These are phyloP conservation scores for Ornithorhynchus anatinus DNA, from an alignment of 2,113 vertebrate species.

Conservation along the genomic window DNA sequence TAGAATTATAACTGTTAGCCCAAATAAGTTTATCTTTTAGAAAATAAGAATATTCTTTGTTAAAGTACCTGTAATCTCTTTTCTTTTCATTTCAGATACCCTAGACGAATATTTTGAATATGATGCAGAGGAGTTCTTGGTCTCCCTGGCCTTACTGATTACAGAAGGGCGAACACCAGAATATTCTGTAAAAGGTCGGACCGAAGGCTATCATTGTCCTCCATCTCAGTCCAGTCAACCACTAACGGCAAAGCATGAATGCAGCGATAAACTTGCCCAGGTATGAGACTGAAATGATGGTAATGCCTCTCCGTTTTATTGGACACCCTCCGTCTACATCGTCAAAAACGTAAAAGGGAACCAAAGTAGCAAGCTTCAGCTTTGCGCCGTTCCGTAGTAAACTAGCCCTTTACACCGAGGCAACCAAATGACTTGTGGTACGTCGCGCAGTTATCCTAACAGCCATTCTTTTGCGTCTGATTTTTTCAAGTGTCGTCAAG, in stretches of 20 bases:
- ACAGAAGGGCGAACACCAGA: constrained; percentile 96
- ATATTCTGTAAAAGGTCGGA: constrained; percentile 92
- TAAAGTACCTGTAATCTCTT: background rate
- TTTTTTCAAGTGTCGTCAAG: constrained; percentile 87
- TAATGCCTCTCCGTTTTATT: too few species aligned
- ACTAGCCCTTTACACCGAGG: too few species aligned
- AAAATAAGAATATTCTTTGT: background rate
- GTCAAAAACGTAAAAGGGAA: too few species aligned
- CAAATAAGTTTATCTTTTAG: background rate
- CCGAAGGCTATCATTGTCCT: constrained; percentile 95
- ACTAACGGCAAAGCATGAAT: constrained; percentile 86
- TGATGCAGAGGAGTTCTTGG: constrained; percentile 96
- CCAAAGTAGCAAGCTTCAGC: too few species aligned
- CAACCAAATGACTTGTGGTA: too few species aligned
- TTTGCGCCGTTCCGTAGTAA: too few species aligned
- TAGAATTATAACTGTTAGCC: background rate
- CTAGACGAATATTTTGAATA: constrained; percentile 97
- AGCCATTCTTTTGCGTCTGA: constrained; percentile 2
- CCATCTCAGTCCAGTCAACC: constrained; percentile 90
- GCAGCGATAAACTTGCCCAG: constrained; percentile 93
- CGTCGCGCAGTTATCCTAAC: too few species aligned
- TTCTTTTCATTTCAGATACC: constrained; percentile 75
- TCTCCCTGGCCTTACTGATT: constrained; percentile 93
- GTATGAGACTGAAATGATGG: constrained; percentile 48
- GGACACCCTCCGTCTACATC: too few species aligned